Conservation (phyloP, 1,140 invertebrate species). For the Nylanderia fulva region DNA sequence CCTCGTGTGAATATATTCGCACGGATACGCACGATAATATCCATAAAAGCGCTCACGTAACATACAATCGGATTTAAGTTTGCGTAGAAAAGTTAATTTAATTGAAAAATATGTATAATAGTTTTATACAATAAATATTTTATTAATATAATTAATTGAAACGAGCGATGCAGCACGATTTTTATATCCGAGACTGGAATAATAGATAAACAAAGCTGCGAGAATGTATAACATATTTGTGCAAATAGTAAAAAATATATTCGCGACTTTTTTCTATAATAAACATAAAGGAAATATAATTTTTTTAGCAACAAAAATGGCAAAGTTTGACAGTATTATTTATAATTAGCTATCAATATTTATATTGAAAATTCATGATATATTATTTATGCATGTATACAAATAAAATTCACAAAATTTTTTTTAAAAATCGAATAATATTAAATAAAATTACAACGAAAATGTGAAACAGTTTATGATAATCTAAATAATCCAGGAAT, state of each 20-base stretch:
- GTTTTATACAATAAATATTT: neutral
- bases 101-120: neutral
- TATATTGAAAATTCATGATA: neutral
- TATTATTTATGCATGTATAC: neutral
- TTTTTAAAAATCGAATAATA: neutral
- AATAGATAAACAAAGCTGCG: neutral
- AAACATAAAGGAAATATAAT: neutral
- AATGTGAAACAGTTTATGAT: neutral
- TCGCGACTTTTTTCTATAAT: neutral
- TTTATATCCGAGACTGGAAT: neutral
- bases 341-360: neutral
- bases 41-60: neutral
- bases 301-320: neutral
- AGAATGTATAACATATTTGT: neutral
- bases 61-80: conserved; percentile 4
- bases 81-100: neutral
- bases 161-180: neutral
- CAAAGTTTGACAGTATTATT: neutral
- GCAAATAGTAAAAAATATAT: neutral
- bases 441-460: neutral
- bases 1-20: neutral
- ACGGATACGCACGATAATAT: neutral
- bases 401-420: neutral
- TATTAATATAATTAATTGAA: conserved; percentile 18
- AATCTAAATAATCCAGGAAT: neutral